Evolutionary conservation across 2,888 invertebrate species (phyloP), one percentile per base, ranked within the genome.

Genomic region (Trissolcus japonicus): DNA sequence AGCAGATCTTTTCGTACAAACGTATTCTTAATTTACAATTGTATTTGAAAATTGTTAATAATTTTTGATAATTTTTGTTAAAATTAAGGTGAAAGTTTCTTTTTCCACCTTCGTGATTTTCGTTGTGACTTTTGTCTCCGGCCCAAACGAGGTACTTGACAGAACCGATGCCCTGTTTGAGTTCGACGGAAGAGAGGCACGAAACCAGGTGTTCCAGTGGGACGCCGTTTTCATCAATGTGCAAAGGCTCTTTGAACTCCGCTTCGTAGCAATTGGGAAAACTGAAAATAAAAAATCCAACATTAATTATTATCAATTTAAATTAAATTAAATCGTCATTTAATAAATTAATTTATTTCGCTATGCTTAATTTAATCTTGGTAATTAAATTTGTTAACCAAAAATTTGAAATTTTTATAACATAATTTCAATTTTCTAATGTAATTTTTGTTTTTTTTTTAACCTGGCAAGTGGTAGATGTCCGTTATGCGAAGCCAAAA

Each of bases 181-280:
- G 89, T 81, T 92, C 91, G 43, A 98, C 92, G 41, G 94, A 94
- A 9, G 93, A 92, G 9, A 97, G 92, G 87, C 96, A 96, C 59
- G 96, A 94, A 25, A 98, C 92, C 65, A 98, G 90, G 90, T 98
- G 95, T 87, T 98, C 98, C 67, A 98, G 89, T 0, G 96, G 94
- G 14, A 97, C 97, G 4, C 97, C 96, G 72, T 90, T 91, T 2
- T 92, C 92, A 82, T 93, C 92, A n/a, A 93, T 88, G 13, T 91
- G 89, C 54, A 94, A 86, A 29, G 91, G 86, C 67, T 91, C 90
- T 11, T 92, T 92, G 87, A 94, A 95, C 85, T 93, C 93, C 11
- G 93, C 92, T 84, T 94, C 93, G 88, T 96, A 96, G 89, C 97
- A 97, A 79, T 93, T 92, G 79, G 95, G 93, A 85, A 96, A 93